Base-by-base conservation (phyloP, 1,140 invertebrate genomes). In the Colletes gigas region DNA sequence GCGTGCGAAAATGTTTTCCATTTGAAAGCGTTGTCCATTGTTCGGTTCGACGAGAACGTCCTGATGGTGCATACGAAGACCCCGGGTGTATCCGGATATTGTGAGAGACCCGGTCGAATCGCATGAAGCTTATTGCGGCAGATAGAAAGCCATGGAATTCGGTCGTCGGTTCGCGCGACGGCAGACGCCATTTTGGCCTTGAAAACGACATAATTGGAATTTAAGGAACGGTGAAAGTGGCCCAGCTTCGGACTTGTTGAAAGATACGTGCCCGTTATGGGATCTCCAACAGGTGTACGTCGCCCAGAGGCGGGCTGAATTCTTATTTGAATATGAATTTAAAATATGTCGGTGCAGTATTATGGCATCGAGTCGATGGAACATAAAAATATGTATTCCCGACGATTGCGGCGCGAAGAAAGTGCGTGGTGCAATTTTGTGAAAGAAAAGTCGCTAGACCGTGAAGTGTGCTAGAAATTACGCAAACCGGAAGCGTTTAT, bases 201-300 rank as follows among this genome's bases (percentile, higher is more conserved):
- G 76, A 71, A 65, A 63, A 62, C 30, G n/a, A 71, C 55, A 63
- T 72, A 72, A 72, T 72, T 63, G 50, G 59, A 78, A 54, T 63
- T 14, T 62, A 17, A 78, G 70, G 67, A 71, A 78, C 68, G 76
- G 76, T 78, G 76, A 78, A 78, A 78, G 76, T 72, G 30, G 59
- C 50, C 59, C 50, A 44, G 41, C 54, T 47, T 62, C 8, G 30
- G 52, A 19, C 19, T 21, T 57, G 39, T 17, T 19, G 44, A 21
- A 30, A 14, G 19, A 59, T 59, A 59, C 57, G 19, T 0, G 57
- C 3, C n/a, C 57, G 1, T 14, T 7, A 17, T 19, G 14, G 9
- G 50, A 9, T 65, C 65, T n/a, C 17, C 59, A 74, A 57, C 62
- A 44, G 50, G 41, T 19, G 52, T 21, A 15, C n/a, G 55, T 15